These are phyloP conservation scores for Antechinus flavipes DNA, from an alignment of 2,113 vertebrate genomes.

Conservation along the genomic window DNA sequence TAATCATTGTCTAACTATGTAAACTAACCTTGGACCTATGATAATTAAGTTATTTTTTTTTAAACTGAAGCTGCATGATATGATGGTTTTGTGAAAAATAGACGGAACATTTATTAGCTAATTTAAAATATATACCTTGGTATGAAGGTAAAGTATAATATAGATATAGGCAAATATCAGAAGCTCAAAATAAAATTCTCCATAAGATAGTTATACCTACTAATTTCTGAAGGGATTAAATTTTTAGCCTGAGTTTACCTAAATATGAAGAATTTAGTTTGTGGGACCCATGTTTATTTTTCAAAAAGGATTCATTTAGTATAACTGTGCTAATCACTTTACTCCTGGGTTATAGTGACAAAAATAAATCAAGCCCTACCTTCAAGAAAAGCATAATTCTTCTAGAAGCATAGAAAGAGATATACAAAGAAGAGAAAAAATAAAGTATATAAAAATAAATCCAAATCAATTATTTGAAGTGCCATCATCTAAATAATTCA, in stretches of 20 bases:
- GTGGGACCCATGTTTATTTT: background rate
- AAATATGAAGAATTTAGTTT: background rate
- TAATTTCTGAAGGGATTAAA: background rate
- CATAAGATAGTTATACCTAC: background rate
- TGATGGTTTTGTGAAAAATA: background rate
- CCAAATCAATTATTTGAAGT: no score
- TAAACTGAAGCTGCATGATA: slow-evolving; percentile 15
- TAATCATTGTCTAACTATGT: slow-evolving; percentile 55
- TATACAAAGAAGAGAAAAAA: no score
- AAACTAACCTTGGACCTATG: slow-evolving; percentile 59
- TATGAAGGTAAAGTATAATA: background rate
- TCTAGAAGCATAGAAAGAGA: no score
- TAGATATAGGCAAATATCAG: background rate
- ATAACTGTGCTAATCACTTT: no score
- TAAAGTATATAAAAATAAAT: no score
- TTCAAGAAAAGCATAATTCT: no score
- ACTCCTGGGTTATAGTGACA: no score
- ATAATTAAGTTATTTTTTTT: slow-evolving; percentile 51
- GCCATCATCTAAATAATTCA: no score
- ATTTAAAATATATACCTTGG: background rate
- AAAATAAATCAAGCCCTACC: no score
- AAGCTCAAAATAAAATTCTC: background rate
- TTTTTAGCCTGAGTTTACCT: background rate
- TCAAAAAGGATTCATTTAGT: background rate
- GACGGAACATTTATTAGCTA: background rate